Base-by-base conservation (phyloP, 2,888 invertebrate species). In the Loripinus fragilis region DNA sequence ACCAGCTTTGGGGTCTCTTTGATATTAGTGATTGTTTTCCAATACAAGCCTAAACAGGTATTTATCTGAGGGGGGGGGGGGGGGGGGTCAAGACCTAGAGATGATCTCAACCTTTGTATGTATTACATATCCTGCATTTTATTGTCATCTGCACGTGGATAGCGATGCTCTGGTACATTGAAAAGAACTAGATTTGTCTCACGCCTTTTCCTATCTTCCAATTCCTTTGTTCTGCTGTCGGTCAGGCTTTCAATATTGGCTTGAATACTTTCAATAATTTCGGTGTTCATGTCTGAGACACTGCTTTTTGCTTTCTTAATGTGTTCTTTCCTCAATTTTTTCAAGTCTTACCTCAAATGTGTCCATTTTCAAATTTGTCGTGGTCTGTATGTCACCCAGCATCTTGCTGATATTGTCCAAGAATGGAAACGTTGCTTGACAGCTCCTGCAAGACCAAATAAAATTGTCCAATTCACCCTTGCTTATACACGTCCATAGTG, bases 231-330 rank as follows among this genome's bases (percentile, higher is more conserved):
- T n/a, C n/a, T n/a, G n/a, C n/a, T n/a, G n/a, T n/a, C n/a, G n/a
- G n/a, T n/a, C 5, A 60, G 33, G 20, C 33, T 60, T 60, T 60
- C 60, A 33, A 60, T 3, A 17, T 60, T 60, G 20, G 3, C 20
- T 20, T 60, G 60, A 17, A 60, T 17, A 23, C 30, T 60, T 10
- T 60, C 60, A 10, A 60, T 30, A 12, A 60, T 60, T 60, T 60
- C 60, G 17, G 60, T 60, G 30, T 60, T 60, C 60, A 60, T 60
- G 3, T 30, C 17, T 60, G 60, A 60, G 17, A 60, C 60, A 60
- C 20, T 60, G 5, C 10, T 60, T 33, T 30, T 33, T 30, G 10
- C 28, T 33, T n/a, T 10, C 33, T 8, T 17, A 12, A 17, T n/a
- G n/a, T n/a, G 60, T 60, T 23, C 33, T 52, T 25, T 52, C 25